Conservation (phyloP, 2,888 invertebrate species). For the Oscheius sp. region DNA sequence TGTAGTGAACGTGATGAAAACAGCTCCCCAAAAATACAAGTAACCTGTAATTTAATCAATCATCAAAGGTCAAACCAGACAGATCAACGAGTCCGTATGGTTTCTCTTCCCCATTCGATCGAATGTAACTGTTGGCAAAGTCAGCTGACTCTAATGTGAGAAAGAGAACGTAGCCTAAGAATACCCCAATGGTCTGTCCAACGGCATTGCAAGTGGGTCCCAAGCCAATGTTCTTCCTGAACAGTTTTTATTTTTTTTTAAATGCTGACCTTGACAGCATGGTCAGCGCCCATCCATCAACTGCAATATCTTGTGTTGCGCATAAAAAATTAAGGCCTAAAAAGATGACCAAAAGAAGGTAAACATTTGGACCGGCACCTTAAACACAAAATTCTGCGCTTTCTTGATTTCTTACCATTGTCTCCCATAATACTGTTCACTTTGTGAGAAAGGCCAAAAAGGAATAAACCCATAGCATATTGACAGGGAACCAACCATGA, state of each 20-base stretch:
- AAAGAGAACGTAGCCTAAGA: slow-evolving; percentile 80
- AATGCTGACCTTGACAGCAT: slow-evolving; percentile 87
- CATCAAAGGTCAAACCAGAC: slow-evolving; percentile 60
- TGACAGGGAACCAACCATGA: slow-evolving; percentile 78
- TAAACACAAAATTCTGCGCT: not conserved
- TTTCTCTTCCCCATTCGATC: slow-evolving; percentile 77
- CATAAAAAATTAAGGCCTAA: slow-evolving; percentile 92
- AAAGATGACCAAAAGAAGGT: slow-evolving; percentile 85
- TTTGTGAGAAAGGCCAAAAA: slow-evolving; percentile 83
- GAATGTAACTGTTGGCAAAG: slow-evolving; percentile 92
- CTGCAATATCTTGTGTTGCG: slow-evolving; percentile 98
- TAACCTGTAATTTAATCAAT: slow-evolving; percentile 78
- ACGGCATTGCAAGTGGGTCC: slow-evolving; percentile 98
- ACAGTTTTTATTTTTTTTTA: not conserved
- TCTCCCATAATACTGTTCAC: slow-evolving; percentile 69
- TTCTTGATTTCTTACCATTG: slow-evolving; percentile 32
- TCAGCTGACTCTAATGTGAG: slow-evolving; percentile 92
- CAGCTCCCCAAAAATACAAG: slow-evolving; percentile 91
- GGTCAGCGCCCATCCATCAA: slow-evolving; percentile 99
- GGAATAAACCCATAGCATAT: slow-evolving; percentile 77
- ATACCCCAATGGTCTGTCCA: slow-evolving; percentile 94
- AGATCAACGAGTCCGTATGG: slow-evolving; percentile 79
- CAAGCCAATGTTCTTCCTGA: slow-evolving; percentile 90
- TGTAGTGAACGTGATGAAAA: slow-evolving; percentile 89
- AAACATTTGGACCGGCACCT: slow-evolving; percentile 77